phyloP scores from a whole-genome alignment of 1,140 invertebrate genomes.

The Globodera ellingtonae region DNA sequence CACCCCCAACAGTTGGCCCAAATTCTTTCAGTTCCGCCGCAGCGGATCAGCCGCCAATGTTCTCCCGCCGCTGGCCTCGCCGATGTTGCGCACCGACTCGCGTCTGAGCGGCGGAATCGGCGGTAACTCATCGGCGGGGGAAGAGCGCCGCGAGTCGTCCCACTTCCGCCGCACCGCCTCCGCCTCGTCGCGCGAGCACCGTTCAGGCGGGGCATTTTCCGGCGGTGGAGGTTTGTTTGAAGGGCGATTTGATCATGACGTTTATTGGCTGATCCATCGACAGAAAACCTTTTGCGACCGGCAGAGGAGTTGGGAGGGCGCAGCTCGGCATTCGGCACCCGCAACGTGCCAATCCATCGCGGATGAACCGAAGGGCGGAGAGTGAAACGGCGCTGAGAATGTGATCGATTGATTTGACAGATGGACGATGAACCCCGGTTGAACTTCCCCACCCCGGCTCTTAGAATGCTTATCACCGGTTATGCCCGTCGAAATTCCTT shows the following conservation, averaged over 20 bases:
- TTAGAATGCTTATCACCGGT: no score
- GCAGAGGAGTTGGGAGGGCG: constrained; percentile 37
- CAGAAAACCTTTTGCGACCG: constrained; percentile 33
- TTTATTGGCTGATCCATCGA: background rate
- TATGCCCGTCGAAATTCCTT: no score
- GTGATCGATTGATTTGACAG: background rate
- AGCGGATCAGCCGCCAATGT: constrained; percentile 20
- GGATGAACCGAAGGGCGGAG: background rate
- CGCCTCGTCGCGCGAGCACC: constrained; percentile 20
- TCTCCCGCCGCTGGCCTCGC: constrained; percentile 19
- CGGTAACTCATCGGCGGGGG: constrained; percentile 18
- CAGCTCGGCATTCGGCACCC: constrained; percentile 23
- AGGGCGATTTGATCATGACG: background rate
- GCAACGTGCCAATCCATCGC: constrained; percentile 33
- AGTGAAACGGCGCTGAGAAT: background rate
- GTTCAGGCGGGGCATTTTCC: background rate
- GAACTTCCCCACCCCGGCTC: no score
- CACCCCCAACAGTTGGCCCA: no score
- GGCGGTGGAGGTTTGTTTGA: background rate
- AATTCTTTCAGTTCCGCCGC: constrained; percentile 29
- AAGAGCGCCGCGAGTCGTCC: constrained; percentile 19
- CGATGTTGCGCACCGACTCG: constrained; percentile 29
- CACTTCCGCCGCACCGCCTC: constrained; percentile 27
- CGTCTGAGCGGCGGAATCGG: constrained; percentile 24
- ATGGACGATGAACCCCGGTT: background rate